These are phyloP conservation scores for Cydia amplana DNA, from an alignment of 1,140 invertebrate genomes.

Conservation along the genomic window DNA sequence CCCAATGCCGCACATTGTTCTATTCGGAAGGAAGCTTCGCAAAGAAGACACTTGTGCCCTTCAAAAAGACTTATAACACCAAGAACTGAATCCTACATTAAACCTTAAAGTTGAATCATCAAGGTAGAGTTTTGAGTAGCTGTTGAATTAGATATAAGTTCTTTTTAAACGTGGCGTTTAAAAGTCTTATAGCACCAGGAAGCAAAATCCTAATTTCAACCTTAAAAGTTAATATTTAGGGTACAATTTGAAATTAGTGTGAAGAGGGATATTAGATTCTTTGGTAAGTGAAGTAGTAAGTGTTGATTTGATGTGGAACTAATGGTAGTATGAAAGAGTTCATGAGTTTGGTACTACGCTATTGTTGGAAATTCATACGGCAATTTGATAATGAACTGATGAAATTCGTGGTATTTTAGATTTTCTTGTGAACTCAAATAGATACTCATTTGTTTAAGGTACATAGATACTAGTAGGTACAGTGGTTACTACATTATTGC, in stretches of 20 bases:
- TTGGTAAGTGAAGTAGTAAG: background rate
- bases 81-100: background rate
- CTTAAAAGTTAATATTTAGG: background rate
- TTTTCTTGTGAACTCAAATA: too few relatives aligned
- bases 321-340: background rate
- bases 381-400: background rate
- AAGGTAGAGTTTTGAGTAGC: background rate
- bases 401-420: too few relatives aligned
- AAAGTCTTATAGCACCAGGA: background rate
- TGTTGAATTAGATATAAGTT: background rate
- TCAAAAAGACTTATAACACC: background rate
- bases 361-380: background rate
- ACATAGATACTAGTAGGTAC: too few relatives aligned
- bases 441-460: too few relatives aligned
- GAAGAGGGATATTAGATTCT: background rate
- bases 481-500: too few relatives aligned
- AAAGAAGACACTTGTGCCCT: background rate
- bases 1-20: slow-evolving; percentile 7
- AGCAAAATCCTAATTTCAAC: background rate
- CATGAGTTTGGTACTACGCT: background rate
- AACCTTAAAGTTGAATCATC: background rate
- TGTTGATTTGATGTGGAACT: background rate
- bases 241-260: background rate
- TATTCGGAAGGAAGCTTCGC: slow-evolving; percentile 1
- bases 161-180: background rate